Conservation (phyloP, 1,140 invertebrate genomes). For the Solen grandis region DNA sequence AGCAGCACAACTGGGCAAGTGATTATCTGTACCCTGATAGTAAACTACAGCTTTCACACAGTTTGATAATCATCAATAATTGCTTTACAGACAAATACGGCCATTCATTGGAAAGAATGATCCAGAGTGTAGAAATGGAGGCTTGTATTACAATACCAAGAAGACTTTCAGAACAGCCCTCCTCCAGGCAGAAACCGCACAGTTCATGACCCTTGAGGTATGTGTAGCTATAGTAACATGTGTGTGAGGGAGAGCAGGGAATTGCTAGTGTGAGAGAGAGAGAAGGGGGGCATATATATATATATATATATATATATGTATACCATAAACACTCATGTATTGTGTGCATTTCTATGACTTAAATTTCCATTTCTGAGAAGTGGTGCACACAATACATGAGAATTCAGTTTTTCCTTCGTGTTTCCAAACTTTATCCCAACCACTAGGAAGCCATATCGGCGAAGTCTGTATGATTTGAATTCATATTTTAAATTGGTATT, state of each 20-base stretch:
- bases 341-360: too few species aligned
- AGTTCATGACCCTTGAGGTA: slow-evolving; percentile 29
- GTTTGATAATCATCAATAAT: background rate
- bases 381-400: too few species aligned
- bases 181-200: slow-evolving; percentile 5
- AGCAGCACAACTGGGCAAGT: background rate
- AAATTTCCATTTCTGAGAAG: too few species aligned
- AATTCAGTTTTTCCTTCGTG: too few species aligned
- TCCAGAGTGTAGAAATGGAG: slow-evolving; percentile 10
- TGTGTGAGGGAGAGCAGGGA: background rate
- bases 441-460: background rate
- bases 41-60: background rate
- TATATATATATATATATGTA: background rate
- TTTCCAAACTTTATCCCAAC: too few species aligned
- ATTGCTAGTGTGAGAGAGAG: background rate
- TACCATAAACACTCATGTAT: too few species aligned
- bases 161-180: slow-evolving; percentile 29
- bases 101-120: slow-evolving; percentile 2
- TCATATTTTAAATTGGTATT: too few species aligned
- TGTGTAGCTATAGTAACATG: background rate
- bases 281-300: too few species aligned
- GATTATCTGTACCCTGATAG: background rate
- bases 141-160: slow-evolving; percentile 17
- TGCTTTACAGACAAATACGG: background rate
- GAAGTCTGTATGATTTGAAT: background rate